A percentile compares a stretch with the other conserved stretches of the same genome.
phyloP scores from a whole-genome alignment of 1,140 invertebrate genomes.

The Drosophila baimaii region DNA sequence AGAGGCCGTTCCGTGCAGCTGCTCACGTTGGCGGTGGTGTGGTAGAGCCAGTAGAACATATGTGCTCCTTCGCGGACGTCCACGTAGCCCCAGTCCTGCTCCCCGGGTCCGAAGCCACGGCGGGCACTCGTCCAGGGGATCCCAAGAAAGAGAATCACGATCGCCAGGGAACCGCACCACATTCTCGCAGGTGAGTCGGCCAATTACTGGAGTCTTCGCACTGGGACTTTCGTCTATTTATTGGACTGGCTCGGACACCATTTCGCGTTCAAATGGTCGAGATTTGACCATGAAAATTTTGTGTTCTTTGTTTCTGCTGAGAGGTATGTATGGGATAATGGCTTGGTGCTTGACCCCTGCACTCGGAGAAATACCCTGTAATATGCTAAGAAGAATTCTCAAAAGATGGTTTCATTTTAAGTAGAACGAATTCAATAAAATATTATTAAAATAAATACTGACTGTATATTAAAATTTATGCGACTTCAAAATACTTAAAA shows the following conservation, averaged over 20 bases:
- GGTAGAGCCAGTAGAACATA: conserved; percentile 94
- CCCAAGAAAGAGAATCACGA: conserved; percentile 22
- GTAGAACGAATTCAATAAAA: too few species aligned
- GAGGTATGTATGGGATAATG: not conserved
- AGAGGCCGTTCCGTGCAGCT: conserved; percentile 88
- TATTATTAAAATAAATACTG: too few species aligned
- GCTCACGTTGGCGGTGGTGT: conserved; percentile 87
- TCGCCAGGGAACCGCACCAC: conserved; percentile 19
- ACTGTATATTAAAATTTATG: too few species aligned
- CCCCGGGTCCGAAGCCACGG: conserved; percentile 85
- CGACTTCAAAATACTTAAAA: too few species aligned
- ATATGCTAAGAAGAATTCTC: not conserved
- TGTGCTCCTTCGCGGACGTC: conserved; percentile 89
- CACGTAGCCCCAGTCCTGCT: conserved; percentile 89
- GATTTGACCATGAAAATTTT: conserved; percentile 18
- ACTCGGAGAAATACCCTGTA: not conserved
- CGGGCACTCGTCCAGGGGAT: conserved; percentile 27
- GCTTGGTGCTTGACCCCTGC: conserved; percentile 1
- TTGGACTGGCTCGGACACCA: conserved; percentile 3
- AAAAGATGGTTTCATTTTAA: not conserved
- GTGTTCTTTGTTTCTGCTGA: not conserved
- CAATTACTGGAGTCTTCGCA: conserved; percentile 6
- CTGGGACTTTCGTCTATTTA: conserved; percentile 7
- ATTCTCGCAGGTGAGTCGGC: conserved; percentile 18
- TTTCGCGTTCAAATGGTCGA: not conserved